Percentiles rank a stretch among this genome's conserved stretches.
Conservation (phyloP, 2,797 vertebrate species). For the Sebastes nivosus region DNA sequence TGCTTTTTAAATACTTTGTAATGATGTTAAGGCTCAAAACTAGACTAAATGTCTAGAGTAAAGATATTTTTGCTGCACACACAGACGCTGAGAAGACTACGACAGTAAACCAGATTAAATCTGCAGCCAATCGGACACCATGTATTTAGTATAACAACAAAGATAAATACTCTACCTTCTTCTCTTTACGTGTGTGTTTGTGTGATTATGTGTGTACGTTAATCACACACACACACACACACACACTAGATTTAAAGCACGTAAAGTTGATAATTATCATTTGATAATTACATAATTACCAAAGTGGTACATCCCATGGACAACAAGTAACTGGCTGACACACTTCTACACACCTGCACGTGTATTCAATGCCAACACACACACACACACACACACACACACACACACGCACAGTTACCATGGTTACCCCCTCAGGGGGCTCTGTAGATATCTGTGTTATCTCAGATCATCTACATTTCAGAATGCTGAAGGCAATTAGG, state of each 20-base stretch:
- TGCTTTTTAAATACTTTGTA: not conserved
- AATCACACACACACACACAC: not conserved
- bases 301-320: not conserved
- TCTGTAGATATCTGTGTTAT: slow-evolving; percentile 22
- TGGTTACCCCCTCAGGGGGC: slow-evolving; percentile 36
- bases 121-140: not conserved
- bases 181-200: not conserved
- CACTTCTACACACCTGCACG: not conserved
- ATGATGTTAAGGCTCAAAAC: not conserved
- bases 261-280: not conserved
- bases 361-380: not conserved
- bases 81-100: not conserved
- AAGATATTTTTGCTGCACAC: not conserved
- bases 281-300: not conserved
- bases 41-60: not conserved
- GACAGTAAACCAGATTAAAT: not conserved
- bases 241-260: not conserved
- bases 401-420: slow-evolving; percentile 40
- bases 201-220: not conserved
- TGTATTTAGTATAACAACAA: not conserved
- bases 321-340: not conserved
- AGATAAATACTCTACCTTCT: not conserved
- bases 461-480: slow-evolving; percentile 47
- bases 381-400: not conserved
- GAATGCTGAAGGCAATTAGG: slow-evolving; percentile 46